phyloP scores from a whole-genome alignment of 2,797 vertebrate genomes.

The Halcyon badia region DNA sequence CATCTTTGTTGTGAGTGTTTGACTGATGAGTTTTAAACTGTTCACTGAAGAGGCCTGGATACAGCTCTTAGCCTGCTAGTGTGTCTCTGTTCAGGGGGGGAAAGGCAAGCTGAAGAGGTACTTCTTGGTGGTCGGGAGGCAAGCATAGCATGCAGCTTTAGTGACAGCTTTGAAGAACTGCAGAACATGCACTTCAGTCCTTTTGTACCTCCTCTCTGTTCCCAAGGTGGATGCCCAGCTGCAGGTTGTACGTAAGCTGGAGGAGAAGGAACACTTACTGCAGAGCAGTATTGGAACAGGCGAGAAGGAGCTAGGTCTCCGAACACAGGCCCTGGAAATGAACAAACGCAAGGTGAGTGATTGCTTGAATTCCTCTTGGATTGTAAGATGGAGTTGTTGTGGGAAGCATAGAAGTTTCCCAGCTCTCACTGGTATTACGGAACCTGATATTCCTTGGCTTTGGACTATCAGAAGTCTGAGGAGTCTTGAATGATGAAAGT shows the following conservation, averaged over 20 bases:
- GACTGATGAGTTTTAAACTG: background rate
- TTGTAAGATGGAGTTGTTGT: background rate
- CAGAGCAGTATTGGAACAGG: slow-evolving; percentile 95
- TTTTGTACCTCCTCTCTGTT: background rate
- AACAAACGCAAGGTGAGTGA: slow-evolving; percentile 93
- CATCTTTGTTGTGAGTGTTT: background rate
- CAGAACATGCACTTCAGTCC: background rate
- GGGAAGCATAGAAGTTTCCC: background rate
- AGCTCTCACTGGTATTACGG: background rate
- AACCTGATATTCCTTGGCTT: background rate
- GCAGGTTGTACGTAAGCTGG: slow-evolving; percentile 94
- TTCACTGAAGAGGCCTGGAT: background rate
- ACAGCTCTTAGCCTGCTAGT: background rate
- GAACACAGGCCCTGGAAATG: slow-evolving; percentile 96
- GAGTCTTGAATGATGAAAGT: background rate
- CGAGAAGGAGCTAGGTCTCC: slow-evolving; percentile 91
- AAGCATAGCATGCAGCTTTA: background rate
- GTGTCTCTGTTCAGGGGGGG: background rate
- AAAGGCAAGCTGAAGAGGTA: background rate
- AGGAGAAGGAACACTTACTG: slow-evolving; percentile 96
- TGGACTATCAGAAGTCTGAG: background rate
- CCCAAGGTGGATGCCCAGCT: slow-evolving; percentile 95
- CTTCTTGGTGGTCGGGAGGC: background rate
- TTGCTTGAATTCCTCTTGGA: background rate
- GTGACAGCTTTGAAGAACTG: background rate